These are phyloP conservation scores for Himalopsyche phryganea DNA, from an alignment of 1,140 invertebrate species.

Conservation along the genomic window DNA sequence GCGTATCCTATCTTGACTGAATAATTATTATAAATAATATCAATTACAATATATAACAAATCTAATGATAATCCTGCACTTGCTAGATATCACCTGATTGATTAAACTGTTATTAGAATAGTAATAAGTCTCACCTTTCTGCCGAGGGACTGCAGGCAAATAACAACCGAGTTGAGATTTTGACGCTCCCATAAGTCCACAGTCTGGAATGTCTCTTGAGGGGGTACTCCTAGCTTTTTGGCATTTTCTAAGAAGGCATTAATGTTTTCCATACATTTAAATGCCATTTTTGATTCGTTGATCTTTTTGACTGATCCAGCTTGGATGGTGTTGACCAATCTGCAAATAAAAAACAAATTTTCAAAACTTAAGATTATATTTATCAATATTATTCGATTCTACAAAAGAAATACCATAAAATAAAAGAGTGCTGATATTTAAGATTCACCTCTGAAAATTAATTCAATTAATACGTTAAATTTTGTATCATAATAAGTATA, in stretches of 20 bases:
- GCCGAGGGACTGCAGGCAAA: constrained; percentile 89
- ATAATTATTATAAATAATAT: neutral
- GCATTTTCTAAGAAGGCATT: constrained; percentile 88
- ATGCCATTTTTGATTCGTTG: constrained; percentile 84
- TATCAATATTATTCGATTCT: no score
- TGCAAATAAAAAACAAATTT: constrained; percentile 43
- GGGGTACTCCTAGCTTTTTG: constrained; percentile 84
- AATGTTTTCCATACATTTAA: constrained; percentile 99
- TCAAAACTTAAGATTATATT: no score
- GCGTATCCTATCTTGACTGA: no score
- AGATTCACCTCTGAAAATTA: no score
- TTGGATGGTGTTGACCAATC: constrained; percentile 76
- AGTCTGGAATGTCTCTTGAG: constrained; percentile 94
- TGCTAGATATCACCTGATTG: neutral
- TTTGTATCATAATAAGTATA: no score
- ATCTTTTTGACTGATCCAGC: constrained; percentile 82
- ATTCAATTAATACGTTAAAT: no score
- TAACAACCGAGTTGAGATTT: constrained; percentile 93
- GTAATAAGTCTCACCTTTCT: constrained; percentile 77
- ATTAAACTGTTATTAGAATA: neutral
- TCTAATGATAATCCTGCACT: neutral
- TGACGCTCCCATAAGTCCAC: constrained; percentile 94
- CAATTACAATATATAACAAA: neutral
- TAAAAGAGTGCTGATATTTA: no score
- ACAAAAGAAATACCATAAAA: no score